phyloP scores from a whole-genome alignment of 2,113 vertebrate genomes.

The Corvus cornix region DNA sequence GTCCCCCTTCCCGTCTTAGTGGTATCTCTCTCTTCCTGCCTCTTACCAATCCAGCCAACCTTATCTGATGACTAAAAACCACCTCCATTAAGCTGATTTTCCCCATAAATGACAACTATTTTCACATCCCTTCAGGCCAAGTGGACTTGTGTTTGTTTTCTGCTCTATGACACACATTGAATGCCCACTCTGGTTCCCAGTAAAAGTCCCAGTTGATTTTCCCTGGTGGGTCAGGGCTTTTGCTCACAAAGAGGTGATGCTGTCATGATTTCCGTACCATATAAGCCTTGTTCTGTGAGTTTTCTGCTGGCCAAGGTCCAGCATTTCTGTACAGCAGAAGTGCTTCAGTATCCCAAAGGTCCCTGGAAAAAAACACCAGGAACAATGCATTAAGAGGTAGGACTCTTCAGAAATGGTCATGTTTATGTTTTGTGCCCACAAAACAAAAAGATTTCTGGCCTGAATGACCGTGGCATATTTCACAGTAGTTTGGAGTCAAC shows the following conservation, averaged over 20 bases:
- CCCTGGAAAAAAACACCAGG: neutral
- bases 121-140: neutral
- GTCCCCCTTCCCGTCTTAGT: neutral
- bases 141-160: neutral
- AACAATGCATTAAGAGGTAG: neutral
- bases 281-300: neutral
- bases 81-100: neutral
- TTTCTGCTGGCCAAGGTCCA: neutral
- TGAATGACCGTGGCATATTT: neutral
- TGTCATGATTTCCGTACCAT: neutral
- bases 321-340: neutral
- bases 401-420: neutral
- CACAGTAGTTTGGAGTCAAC: neutral
- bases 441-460: neutral
- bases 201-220: neutral
- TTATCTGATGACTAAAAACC: neutral
- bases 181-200: neutral
- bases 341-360: neutral
- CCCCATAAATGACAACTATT: neutral
- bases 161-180: neutral
- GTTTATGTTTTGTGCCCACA: neutral
- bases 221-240: neutral
- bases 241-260: neutral
- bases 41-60: neutral
- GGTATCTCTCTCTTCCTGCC: neutral